Evolutionary conservation across 2,888 invertebrate genomes (phyloP), one percentile per base, ranked within the genome.

Genomic region (Philereme vetulata): DNA sequence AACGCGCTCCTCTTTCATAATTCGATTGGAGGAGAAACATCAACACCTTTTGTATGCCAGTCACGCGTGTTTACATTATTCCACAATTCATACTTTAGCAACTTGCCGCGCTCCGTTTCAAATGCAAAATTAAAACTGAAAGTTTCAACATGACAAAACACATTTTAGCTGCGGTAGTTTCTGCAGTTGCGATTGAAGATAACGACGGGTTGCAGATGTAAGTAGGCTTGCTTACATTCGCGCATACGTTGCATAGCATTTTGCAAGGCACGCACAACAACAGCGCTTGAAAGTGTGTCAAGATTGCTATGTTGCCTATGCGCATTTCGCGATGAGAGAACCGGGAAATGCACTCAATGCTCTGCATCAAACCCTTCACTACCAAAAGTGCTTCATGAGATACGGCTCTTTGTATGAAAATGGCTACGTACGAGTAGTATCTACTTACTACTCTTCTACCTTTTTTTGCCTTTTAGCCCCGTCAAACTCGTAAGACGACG

Each of bases 281-380:
- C 86, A 84, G 78, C 81, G 83, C 88, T 88, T 78, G 90, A 92
- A 92, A 91, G 90, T 90, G 84, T 90, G 91, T 90, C 91, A 91
- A 88, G 89, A 88, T 81, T 89, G 88, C 88, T 86, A 84, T 86
- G 84, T 60, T 45, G 83, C 55, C 78, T 81, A 76, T 79, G 74
- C 77, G 77, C 76, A 78, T 56, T 60, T 46, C 78, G 74, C 80
- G 82, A 83, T 82, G 81, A 82, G 84, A 82, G 80, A 81, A 82
- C 77, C 76, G 80, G 81, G 81, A 86, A 86, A 83, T 64, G 64
- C 82, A 84, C 9, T 10, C 85, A 86, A 83, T 64, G 64, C 82
- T 83, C 9, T 10, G 42, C 42, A 51, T 47, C 48, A 48, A 45
- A 45, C 43, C 11, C 21, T 34, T 51, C n/a, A 46, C 34, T 34